Percentiles rank a stretch among this genome's conserved stretches.
These are phyloP conservation scores for Phasianus colchicus DNA, from an alignment of 2,113 vertebrate species.

Conservation along the genomic window DNA sequence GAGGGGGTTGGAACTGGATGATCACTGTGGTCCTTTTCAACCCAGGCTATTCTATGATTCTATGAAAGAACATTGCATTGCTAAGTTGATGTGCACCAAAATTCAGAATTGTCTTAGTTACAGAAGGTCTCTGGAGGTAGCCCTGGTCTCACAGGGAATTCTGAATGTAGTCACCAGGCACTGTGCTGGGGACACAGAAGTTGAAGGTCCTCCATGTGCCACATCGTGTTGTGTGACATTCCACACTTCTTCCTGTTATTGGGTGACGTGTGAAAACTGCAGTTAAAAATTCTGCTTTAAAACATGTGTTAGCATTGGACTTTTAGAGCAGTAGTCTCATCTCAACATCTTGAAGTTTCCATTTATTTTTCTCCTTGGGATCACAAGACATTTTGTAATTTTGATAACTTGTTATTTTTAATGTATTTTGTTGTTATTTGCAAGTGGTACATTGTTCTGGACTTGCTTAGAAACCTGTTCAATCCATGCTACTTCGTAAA, in stretches of 20 bases:
- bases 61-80: not conserved
- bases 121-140: not conserved
- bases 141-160: not conserved
- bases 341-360: not conserved
- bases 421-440: not conserved
- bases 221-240: not conserved
- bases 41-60: too few relatives aligned
- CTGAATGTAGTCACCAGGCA: not conserved
- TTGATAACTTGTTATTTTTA: not conserved
- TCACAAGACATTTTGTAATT: not conserved
- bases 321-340: not conserved
- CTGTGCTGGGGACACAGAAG: not conserved
- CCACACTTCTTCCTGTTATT: not conserved
- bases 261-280: not conserved
- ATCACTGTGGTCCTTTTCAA: too few relatives aligned
- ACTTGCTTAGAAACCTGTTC: not conserved
- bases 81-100: not conserved
- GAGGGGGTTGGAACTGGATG: too few relatives aligned
- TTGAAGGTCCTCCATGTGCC: not conserved
- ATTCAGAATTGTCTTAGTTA: not conserved
- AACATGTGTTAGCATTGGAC: not conserved
- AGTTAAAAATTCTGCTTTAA: not conserved
- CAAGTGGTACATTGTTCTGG: not conserved
- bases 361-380: not conserved
- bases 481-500: not conserved